Base-by-base conservation (phyloP, 2,888 invertebrate species). In the Melanotus villosus region DNA sequence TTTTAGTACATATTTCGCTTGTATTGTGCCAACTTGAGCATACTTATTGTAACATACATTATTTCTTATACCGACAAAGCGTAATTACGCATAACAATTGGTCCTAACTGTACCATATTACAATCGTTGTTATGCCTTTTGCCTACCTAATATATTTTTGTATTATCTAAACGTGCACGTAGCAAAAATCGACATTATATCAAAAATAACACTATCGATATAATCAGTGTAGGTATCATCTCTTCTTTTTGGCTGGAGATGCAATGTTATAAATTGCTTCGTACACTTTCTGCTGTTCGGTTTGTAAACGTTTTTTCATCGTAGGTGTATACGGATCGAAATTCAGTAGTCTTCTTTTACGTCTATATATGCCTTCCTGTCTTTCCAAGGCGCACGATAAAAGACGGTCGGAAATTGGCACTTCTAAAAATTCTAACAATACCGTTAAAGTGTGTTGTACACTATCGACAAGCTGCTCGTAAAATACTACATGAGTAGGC, bases 311-410 rank as follows among this genome's bases (percentile, higher is more conserved):
- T 43, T 80, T 87, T 58, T 84, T 88, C 93, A 93, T 92, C 10
- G 88, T 85, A 0, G 86, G 81, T 0, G 91, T 90, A 81, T 89
- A 93, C 0, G 93, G 93, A 76, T 93, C 92, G 77, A 93, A 93
- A 77, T 88, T 87, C 57, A 89, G 82, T 16, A 89, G 85, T 65
- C 91, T 88, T 78, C 90, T 90, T 77, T 89, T 90, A 4, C 93
- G 85, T 67, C 92, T 85, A 81, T 93, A 93, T 65, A 93, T 93
- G 1, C 93, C 93, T 70, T 84, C 84, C 68, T 81, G 81, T 3
- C 82, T 73, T 43, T 83, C 81, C n/a, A 84, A 68, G 2, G 84
- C 84, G 68, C 84, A 84, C 41, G 79, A 65, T 65, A 84, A 82
- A 16, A 80, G 73, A 12, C 75, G 71, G 12, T 75, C 72, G 16